Evolutionary conservation across 2,888 invertebrate genomes (phyloP), one percentile per base, ranked within the genome.

Genomic region (Ornithoptera alexandrae): DNA sequence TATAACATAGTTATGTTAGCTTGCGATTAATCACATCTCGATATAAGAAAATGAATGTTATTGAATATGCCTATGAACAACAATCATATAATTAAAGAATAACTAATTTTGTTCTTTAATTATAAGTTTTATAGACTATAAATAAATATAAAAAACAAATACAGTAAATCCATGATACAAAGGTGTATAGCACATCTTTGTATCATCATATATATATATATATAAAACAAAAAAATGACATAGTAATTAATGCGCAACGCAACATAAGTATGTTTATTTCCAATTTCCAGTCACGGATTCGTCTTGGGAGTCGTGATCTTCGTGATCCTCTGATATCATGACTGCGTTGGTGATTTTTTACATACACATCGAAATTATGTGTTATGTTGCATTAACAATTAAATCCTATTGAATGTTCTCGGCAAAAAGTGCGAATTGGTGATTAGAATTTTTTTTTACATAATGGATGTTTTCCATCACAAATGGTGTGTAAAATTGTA

Each of bases 251-350:
- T 70, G 67, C 15, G 50, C 50, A 50, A 50, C 17, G 17, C 50
- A 50, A 50, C 50, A 82, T 77, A 73, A 70, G 58, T 70, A 76
- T 75, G 73, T 70, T 72, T 70, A 72, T 76, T 69, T 75, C 73
- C 64, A 69, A 72, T 66, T 76, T 71, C 62, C 46, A 78, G 80
- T 78, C 78, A 78, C 77, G 76, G 75, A 67, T 63, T 74, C 72
- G 76, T 75, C 76, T 30, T 75, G 76, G 75, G 74, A 53, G 39
- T 70, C 70, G 66, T 70, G 70, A 70, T 58, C 62, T 67, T 58
- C 62, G 70, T 70, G 66, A 70, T 87, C 50, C 50, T 90, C 89
- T 90, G 89, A 75, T 80, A 78, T 90, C 90, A 85, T 88, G 88
- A 80, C 77, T 74, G 74, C 75, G 74, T 76, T 75, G 78, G 75